phyloP scores from a whole-genome alignment of 1,140 invertebrate species.

The Heliconius eleuchia region DNA sequence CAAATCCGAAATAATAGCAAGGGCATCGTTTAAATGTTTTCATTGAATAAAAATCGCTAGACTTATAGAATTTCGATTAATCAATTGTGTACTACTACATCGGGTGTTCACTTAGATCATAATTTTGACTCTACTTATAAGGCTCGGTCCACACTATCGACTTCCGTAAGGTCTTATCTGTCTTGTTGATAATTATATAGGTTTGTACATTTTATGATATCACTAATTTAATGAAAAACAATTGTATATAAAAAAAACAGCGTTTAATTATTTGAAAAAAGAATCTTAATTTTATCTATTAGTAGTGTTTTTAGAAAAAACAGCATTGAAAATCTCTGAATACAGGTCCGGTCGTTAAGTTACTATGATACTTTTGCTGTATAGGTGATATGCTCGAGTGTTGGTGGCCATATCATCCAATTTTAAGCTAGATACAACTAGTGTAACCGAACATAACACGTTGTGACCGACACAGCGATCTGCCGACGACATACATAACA shows the following conservation, averaged over 20 bases:
- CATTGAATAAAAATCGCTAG: slow-evolving; percentile 30
- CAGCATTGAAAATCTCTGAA: too few relatives aligned
- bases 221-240: neutral
- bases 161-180: slow-evolving; percentile 22
- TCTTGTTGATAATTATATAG: neutral
- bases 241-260: neutral
- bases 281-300: too few relatives aligned
- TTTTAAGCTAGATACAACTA: too few relatives aligned
- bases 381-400: too few relatives aligned
- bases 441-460: too few relatives aligned
- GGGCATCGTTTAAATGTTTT: neutral
- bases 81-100: slow-evolving; percentile 25
- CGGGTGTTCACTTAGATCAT: slow-evolving; percentile 47
- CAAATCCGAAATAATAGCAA: neutral
- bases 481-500: neutral
- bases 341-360: too few relatives aligned
- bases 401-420: too few relatives aligned
- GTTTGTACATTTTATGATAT: slow-evolving; percentile 5
- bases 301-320: too few relatives aligned
- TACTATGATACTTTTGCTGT: too few relatives aligned
- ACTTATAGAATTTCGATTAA: slow-evolving; percentile 27
- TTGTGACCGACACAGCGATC: neutral
- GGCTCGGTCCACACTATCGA: slow-evolving; percentile 5
- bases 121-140: slow-evolving; percentile 46
- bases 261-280: too few relatives aligned